These are phyloP conservation scores for Pogona vitticeps DNA, from an alignment of 2,113 vertebrate genomes.

Conservation along the genomic window DNA sequence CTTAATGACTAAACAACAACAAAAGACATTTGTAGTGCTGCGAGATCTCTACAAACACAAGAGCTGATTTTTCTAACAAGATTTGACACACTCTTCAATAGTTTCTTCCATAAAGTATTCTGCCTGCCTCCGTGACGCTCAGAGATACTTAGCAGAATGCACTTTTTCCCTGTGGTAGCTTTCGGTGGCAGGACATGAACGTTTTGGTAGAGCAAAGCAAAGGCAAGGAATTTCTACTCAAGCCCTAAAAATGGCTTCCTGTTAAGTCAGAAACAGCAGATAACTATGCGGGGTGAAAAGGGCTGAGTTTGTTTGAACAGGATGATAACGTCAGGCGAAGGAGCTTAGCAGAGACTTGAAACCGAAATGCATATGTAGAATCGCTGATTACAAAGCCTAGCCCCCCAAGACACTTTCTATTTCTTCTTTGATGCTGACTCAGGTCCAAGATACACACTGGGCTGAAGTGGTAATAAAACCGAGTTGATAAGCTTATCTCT, in stretches of 20 bases:
- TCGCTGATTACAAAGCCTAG: neutral
- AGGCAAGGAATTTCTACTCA: neutral
- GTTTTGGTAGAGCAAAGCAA: neutral
- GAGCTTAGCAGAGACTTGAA: neutral
- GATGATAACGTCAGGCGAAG: neutral
- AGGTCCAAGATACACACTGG: neutral
- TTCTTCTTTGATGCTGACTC: neutral
- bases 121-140: neutral
- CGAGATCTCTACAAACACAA: no score
- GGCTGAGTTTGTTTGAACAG: neutral
- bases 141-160: neutral
- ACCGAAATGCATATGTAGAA: neutral
- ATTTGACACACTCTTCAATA: neutral
- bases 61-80: no score
- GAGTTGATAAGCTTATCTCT: slow-evolving; percentile 19
- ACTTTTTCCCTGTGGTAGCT: neutral
- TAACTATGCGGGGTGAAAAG: neutral
- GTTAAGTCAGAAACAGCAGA: neutral
- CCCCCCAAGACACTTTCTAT: slow-evolving; percentile 3
- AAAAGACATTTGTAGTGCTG: no score
- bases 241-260: neutral
- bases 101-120: neutral
- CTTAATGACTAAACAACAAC: no score
- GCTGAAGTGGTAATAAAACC: slow-evolving; percentile 24
- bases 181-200: neutral